Evolutionary conservation across 2,888 invertebrate genomes (phyloP).

Genomic region (Ommatoiulus sabulosus): DNA sequence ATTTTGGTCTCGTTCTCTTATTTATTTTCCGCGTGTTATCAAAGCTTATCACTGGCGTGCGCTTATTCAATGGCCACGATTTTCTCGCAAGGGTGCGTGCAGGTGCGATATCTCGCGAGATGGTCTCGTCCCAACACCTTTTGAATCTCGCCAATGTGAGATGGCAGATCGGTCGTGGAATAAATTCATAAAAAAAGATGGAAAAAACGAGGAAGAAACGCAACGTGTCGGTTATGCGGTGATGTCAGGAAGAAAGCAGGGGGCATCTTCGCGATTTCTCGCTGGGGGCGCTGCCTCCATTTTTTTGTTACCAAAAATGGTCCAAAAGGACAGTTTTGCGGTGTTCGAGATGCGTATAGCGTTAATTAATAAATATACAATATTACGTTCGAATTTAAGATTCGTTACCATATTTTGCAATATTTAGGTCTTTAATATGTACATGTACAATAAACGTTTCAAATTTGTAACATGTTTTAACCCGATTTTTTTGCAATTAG

Average conservation of each 20-base stretch:
- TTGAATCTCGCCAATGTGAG: not conserved
- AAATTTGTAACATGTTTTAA: no score
- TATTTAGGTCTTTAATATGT: no score
- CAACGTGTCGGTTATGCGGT: not conserved
- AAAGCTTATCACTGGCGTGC: not conserved
- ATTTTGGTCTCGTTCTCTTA: not conserved
- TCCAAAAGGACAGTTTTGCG: no score
- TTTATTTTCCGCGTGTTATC: slow-evolving; percentile 3
- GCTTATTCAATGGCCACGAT: not conserved
- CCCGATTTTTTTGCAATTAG: no score
- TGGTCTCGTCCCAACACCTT: not conserved
- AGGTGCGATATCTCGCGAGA: not conserved
- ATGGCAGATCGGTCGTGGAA: not conserved
- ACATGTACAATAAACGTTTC: no score
- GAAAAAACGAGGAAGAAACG: not conserved
- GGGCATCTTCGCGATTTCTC: no score
- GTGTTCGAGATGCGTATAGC: no score
- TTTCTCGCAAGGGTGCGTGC: not conserved
- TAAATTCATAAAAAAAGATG: not conserved
- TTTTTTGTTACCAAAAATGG: no score
- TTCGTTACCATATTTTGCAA: no score
- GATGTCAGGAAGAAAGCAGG: not conserved
- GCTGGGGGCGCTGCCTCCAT: no score
- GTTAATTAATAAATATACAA: no score
- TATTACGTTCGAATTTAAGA: no score